These are phyloP conservation scores for Perca flavescens DNA, from an alignment of 2,113 vertebrate species.

Conservation along the genomic window DNA sequence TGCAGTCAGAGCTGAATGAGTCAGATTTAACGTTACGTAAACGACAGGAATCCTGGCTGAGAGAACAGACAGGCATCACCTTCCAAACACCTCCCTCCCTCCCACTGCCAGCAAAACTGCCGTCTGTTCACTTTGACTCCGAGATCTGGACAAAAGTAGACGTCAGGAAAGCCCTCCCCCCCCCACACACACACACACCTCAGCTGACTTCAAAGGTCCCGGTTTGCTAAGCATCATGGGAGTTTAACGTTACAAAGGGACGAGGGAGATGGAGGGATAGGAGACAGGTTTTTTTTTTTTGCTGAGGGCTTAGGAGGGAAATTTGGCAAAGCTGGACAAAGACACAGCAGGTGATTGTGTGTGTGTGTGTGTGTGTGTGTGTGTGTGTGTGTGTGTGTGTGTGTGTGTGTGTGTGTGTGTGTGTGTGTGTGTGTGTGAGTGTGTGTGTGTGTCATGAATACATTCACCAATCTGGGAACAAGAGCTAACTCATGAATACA, in stretches of 20 bases:
- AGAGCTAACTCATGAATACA: slow-evolving; percentile 74
- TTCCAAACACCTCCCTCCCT: slow-evolving; percentile 15
- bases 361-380: slow-evolving; percentile 38
- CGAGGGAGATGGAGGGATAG: slow-evolving; percentile 23
- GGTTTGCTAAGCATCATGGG: slow-evolving; percentile 73
- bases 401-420: slow-evolving; percentile 44
- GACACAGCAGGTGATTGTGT: slow-evolving; percentile 52
- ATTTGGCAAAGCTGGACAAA: slow-evolving; percentile 63
- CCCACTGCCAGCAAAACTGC: slow-evolving; percentile 31
- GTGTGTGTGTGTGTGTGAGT: slow-evolving; percentile 28
- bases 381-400: slow-evolving; percentile 28
- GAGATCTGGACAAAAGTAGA: slow-evolving; percentile 40
- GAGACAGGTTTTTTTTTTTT: slow-evolving; percentile 37
- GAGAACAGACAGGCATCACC: slow-evolving; percentile 25
- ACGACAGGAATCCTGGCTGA: slow-evolving; percentile 56
- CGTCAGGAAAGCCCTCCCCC: slow-evolving; percentile 49
- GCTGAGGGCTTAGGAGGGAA: slow-evolving; percentile 49
- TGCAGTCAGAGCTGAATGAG: slow-evolving; percentile 35
- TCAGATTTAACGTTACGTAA: slow-evolving; percentile 52
- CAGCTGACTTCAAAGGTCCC: slow-evolving; percentile 52
- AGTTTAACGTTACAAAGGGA: slow-evolving; percentile 64
- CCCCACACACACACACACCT: neutral
- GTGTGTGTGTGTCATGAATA: slow-evolving; percentile 46
- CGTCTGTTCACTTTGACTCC: slow-evolving; percentile 55
- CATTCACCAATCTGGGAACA: too few species aligned